Conservation (phyloP, 53 echinoderm and acorn worm genomes). For the Stichopus horrens region DNA sequence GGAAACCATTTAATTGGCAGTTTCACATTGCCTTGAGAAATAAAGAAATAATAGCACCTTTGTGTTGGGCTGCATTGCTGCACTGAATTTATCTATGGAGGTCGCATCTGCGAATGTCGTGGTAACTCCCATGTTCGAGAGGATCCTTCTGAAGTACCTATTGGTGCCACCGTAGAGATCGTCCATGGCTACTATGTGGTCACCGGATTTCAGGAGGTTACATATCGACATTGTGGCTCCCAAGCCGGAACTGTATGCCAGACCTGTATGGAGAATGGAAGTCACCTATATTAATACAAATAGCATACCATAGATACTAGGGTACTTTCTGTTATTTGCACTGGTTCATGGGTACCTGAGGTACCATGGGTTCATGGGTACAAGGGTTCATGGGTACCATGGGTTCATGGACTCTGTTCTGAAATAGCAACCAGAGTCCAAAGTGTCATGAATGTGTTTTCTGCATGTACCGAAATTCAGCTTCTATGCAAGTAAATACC, state of each 20-base stretch:
- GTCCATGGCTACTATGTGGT: slow-evolving; percentile 85
- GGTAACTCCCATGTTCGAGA: slow-evolving; percentile 63
- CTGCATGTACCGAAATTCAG: too few species aligned
- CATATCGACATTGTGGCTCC: slow-evolving; percentile 80
- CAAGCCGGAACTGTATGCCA: slow-evolving; percentile 88
- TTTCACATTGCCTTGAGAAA: too few species aligned
- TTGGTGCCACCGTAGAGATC: slow-evolving; percentile 97
- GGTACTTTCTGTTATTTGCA: too few species aligned
- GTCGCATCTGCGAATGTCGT: slow-evolving; percentile 77
- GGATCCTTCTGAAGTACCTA: slow-evolving; percentile 73
- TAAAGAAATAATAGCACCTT: slow-evolving; percentile 54
- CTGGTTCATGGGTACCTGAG: too few species aligned
- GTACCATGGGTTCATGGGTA: too few species aligned
- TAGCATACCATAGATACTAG: too few species aligned
- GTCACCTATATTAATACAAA: background rate
- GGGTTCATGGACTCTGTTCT: too few species aligned
- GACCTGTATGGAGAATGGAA: slow-evolving; percentile 49
- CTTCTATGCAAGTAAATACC: too few species aligned
- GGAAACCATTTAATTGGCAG: too few species aligned
- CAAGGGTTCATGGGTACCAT: too few species aligned
- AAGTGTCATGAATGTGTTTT: too few species aligned
- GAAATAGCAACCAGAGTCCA: too few species aligned
- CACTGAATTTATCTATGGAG: slow-evolving; percentile 55
- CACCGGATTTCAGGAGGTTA: slow-evolving; percentile 78
- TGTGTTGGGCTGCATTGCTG: slow-evolving; percentile 73